Percentiles rank a stretch among this genome's conserved stretches.
phyloP scores from a whole-genome alignment of 2,888 invertebrate genomes.

The Lycophotia porphyrea region DNA sequence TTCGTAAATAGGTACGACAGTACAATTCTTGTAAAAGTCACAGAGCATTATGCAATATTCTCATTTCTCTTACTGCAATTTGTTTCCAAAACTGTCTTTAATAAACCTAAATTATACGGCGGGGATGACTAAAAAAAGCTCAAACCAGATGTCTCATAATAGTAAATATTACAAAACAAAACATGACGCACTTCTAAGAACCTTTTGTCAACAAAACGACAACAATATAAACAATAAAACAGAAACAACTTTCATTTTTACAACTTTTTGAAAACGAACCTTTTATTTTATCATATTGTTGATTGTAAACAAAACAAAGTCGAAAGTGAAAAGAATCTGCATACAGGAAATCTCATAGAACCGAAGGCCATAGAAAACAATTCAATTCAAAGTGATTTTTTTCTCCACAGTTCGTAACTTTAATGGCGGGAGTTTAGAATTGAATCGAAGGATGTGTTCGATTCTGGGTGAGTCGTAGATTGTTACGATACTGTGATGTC shows the following conservation, averaged over 20 bases:
- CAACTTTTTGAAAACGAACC: conserved; percentile 23
- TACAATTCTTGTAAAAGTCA: not conserved
- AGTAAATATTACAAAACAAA: conserved; percentile 18
- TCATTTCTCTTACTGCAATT: not conserved
- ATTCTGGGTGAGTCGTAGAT: conserved; percentile 44
- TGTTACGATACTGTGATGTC: conserved; percentile 24
- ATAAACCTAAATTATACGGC: not conserved
- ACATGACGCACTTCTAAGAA: conserved; percentile 22
- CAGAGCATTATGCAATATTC: not conserved
- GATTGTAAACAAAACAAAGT: conserved; percentile 72
- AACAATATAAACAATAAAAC: conserved; percentile 20
- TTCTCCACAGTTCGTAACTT: conserved; percentile 61
- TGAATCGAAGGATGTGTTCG: conserved; percentile 68
- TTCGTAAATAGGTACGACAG: not conserved
- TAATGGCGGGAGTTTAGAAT: conserved; percentile 71
- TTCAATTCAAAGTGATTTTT: conserved; percentile 70
- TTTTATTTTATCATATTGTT: conserved; percentile 74
- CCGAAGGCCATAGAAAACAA: conserved; percentile 63
- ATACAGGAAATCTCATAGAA: conserved; percentile 79
- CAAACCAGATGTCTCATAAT: conserved; percentile 35
- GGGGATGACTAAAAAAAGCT: conserved; percentile 1
- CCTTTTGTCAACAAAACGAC: conserved; percentile 20
- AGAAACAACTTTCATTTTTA: conserved; percentile 66
- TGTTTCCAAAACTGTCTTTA: not conserved
- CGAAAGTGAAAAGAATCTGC: conserved; percentile 81